Evolutionary conservation across 1,140 invertebrate species (phyloP), one percentile per base, ranked within the genome.

Genomic region (Euborellia annulipes): DNA sequence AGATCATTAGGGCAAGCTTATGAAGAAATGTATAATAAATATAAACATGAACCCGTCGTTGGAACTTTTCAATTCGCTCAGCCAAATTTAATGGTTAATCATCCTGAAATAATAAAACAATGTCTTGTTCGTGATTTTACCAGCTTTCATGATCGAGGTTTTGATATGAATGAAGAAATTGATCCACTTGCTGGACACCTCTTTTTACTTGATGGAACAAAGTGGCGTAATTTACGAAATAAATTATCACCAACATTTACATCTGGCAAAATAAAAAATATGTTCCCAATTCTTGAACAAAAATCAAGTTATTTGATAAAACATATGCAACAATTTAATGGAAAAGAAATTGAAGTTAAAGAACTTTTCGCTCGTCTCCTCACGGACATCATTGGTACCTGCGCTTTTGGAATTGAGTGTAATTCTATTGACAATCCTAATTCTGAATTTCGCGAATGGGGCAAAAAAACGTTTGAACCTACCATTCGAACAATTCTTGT

Each of bases 181-280:
- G 43, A 48, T 13, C 36, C 63, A 0, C 54, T 60, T 3, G 50
- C 41, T 16, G 42, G 23, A 8, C 45, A 55, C 34, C 19, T 57
- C 2, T 53, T 54, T 16, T 51, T 48, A 30, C 21, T 55, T 7
- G 36, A 38, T 22, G 54, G 54, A 3, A 30, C 41, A 4, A 52
- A 47, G 3, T 70, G 68, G 68, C 62, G 58, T 41, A 3, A 40
- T 3, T 18, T 70, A 0, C 48, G 68, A 13, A 9, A 53, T 0
- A 66, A 66, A 41, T 23, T 68, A 0, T 65, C 69, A 3, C 69
- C 71, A 19, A 64, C 72, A 3, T 70, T 66, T 43, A 65, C 63
- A 0, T 55, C 58, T 0, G 59, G 60, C 0, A 66, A 60, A 38
- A 16, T 68, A 16, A 68, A 67, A 41, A 58, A 53, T 20, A 64